These are phyloP conservation scores for Halictus rubicundus DNA, from an alignment of 1,140 invertebrate species.

Conservation along the genomic window DNA sequence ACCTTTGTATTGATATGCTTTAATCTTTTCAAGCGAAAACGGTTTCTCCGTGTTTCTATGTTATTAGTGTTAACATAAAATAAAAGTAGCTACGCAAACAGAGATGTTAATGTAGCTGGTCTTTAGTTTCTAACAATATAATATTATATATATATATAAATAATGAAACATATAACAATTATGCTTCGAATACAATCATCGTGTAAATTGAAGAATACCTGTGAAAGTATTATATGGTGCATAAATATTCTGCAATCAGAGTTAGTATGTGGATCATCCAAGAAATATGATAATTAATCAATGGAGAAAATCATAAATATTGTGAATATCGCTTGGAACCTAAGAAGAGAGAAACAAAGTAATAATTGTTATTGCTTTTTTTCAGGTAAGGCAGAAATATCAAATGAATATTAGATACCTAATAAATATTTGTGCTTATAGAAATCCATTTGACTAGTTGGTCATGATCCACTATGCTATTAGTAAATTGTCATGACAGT, in stretches of 20 bases:
- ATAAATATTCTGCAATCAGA: slow-evolving; percentile 45
- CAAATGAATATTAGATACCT: slow-evolving; percentile 60
- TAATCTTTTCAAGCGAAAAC: slow-evolving; percentile 2
- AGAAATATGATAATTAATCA: slow-evolving; percentile 24
- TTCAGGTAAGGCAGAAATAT: slow-evolving; percentile 47
- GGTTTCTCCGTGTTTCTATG: background rate
- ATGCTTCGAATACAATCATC: slow-evolving; percentile 28
- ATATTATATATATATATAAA: background rate
- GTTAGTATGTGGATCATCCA: slow-evolving; percentile 57
- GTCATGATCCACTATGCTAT: slow-evolving; percentile 72
- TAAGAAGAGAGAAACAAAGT: slow-evolving; percentile 27
- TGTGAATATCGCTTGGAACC: slow-evolving; percentile 1
- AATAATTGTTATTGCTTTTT: slow-evolving; percentile 47
- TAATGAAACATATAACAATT: background rate
- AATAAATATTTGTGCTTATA: slow-evolving; percentile 77
- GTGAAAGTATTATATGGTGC: slow-evolving; percentile 51
- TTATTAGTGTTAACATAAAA: background rate
- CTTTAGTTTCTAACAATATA: background rate
- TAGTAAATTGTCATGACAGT: slow-evolving; percentile 76
- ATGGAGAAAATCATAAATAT: slow-evolving; percentile 28
- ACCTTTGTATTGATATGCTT: slow-evolving; percentile 38
- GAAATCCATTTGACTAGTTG: slow-evolving; percentile 77
- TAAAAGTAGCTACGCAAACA: background rate
- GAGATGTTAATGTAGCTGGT: background rate
- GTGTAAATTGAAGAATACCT: slow-evolving; percentile 27